Evolutionary conservation across 1,140 invertebrate genomes (phyloP).

Genomic region (Brachionus rubens): DNA sequence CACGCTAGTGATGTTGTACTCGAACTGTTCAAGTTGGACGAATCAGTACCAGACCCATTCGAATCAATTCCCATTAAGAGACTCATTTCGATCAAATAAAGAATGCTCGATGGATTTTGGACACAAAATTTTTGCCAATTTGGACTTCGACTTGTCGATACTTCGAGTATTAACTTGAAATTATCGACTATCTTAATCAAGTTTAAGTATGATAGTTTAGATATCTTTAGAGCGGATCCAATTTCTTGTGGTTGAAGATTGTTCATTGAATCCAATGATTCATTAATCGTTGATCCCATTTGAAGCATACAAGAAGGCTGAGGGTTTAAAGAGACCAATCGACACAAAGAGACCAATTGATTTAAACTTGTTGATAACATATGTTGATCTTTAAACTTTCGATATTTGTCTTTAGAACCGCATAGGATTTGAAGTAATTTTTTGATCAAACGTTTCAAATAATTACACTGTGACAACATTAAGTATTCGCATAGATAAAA

Average conservation of each 20-base stretch:
- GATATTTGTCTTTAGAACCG: slow-evolving; percentile 90
- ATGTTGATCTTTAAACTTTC: slow-evolving; percentile 85
- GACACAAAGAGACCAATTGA: slow-evolving; percentile 58
- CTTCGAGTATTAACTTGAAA: slow-evolving; percentile 86
- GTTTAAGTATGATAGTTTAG: not conserved
- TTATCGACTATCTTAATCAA: slow-evolving; percentile 69
- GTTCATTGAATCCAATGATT: slow-evolving; percentile 63
- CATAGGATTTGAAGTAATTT: slow-evolving; percentile 82
- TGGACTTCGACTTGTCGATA: slow-evolving; percentile 79
- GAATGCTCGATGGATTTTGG: slow-evolving; percentile 1
- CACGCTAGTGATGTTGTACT: slow-evolving; percentile 58
- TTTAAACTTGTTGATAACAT: slow-evolving; percentile 64
- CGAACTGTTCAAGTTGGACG: slow-evolving; percentile 61
- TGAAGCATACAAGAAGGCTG: slow-evolving; percentile 49
- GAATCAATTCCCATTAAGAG: slow-evolving; percentile 62
- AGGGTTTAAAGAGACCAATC: slow-evolving; percentile 50
- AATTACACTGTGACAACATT: slow-evolving; percentile 72
- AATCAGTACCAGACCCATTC: not conserved
- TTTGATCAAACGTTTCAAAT: slow-evolving; percentile 63
- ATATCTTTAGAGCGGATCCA: slow-evolving; percentile 58
- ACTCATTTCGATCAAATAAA: slow-evolving; percentile 32
- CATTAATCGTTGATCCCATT: too few species aligned
- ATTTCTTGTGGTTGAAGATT: slow-evolving; percentile 82
- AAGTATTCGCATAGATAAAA: slow-evolving; percentile 88
- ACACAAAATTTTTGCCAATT: slow-evolving; percentile 92